Conservation (phyloP, 92 coral and sea anemone species). For the Nematostella vectensis region DNA sequence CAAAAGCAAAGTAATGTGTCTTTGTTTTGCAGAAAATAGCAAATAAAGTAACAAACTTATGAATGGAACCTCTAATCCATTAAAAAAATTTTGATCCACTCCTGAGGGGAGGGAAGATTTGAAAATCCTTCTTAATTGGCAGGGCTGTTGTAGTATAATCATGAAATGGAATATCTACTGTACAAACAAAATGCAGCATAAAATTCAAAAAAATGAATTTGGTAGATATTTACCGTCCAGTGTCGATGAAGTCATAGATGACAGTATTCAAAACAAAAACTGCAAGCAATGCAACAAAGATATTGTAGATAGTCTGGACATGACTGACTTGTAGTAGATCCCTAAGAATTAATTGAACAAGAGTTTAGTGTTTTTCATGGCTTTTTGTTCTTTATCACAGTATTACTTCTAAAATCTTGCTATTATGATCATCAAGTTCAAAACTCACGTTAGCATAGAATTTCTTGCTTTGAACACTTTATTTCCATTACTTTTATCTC, state of each 20-base stretch:
- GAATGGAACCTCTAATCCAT: no score
- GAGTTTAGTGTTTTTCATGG: background rate
- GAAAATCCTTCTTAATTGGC: no score
- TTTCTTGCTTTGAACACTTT: constrained; percentile 73
- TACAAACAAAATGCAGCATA: background rate
- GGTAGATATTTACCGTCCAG: constrained; percentile 55
- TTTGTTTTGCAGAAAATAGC: no score
- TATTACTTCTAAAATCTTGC: background rate
- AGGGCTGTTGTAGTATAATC: no score
- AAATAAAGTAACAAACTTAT: no score
- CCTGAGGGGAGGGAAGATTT: no score
- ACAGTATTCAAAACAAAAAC: constrained; percentile 83
- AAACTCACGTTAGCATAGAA: constrained; percentile 82
- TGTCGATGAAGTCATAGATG: constrained; percentile 89
- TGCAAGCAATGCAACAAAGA: constrained; percentile 83
- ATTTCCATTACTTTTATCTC: constrained; percentile 61
- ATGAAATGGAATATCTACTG: no score
- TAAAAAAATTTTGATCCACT: no score
- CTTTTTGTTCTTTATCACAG: no score
- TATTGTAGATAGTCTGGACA: constrained; percentile 94
- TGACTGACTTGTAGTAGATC: constrained; percentile 90
- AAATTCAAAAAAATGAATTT: background rate
- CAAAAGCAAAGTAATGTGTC: no score
- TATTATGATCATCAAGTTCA: background rate
- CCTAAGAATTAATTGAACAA: constrained; percentile 23